phyloP scores from a whole-genome alignment of 30 jellyfish, hydroid and myxozoan species.

The Chrysaora quinquecirrha region DNA sequence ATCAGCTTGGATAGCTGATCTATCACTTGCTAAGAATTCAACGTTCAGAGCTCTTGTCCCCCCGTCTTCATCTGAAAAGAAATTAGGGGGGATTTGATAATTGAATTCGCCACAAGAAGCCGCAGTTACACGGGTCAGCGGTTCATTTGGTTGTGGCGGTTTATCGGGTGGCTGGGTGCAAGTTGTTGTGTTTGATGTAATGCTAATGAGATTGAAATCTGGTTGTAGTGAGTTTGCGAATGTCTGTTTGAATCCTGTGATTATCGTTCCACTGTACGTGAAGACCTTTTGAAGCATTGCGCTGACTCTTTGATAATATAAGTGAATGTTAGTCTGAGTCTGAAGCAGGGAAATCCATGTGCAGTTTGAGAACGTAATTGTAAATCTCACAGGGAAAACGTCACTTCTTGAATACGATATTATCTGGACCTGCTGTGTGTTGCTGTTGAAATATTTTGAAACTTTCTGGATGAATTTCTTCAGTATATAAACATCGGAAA shows the following conservation, averaged over 20 bases:
- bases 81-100: constrained; percentile 50
- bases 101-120: constrained; percentile 70
- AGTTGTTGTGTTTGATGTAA: constrained; percentile 17
- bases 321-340: not conserved
- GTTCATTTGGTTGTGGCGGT: constrained; percentile 33
- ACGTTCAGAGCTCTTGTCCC: constrained; percentile 39
- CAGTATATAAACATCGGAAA: constrained; percentile 51
- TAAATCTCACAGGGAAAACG: constrained; percentile 1
- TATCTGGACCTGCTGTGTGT: constrained; percentile 17
- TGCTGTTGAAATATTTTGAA: constrained; percentile 15
- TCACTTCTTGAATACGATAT: constrained; percentile 30
- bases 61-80: constrained; percentile 65
- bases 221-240: constrained; percentile 59
- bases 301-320: constrained; percentile 45
- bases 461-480: constrained; percentile 31
- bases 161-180: constrained; percentile 52
- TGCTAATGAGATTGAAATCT: constrained; percentile 28
- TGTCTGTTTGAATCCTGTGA: constrained; percentile 13
- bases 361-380: constrained; percentile 70
- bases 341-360: constrained; percentile 44
- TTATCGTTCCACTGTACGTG: constrained; percentile 15
- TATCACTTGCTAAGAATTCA: constrained; percentile 15
- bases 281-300: constrained; percentile 26
- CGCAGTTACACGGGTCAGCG: constrained; percentile 15
- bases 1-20: constrained; percentile 17